Evolutionary conservation across 1,140 invertebrate species (phyloP).

Genomic region (Musca vetustissima): DNA sequence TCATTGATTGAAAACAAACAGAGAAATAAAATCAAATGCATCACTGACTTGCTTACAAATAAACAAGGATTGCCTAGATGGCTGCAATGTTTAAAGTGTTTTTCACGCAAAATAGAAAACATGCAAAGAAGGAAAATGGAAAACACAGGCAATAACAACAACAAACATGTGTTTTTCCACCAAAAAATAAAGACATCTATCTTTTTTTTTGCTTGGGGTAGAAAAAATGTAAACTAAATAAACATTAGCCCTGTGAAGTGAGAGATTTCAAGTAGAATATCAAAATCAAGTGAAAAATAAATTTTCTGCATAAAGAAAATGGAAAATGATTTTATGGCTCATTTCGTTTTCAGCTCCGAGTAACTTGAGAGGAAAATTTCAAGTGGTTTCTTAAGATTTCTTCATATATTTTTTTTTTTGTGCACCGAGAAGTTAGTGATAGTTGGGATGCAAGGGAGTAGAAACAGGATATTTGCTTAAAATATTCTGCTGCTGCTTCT

Average conservation of each 20-base stretch:
- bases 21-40: constrained; percentile 7
- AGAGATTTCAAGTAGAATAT: neutral
- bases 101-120: neutral
- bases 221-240: too few species aligned
- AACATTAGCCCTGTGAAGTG: neutral
- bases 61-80: neutral
- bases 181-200: constrained; percentile 12
- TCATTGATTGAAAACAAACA: constrained; percentile 20
- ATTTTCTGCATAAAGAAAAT: constrained; percentile 21
- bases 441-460: too few species aligned
- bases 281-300: neutral
- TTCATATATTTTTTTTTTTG: too few species aligned
- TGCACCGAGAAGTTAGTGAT: neutral
- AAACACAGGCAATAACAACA: too few species aligned
- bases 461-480: too few species aligned
- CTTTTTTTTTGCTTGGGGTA: too few species aligned
- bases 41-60: neutral
- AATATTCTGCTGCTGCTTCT: too few species aligned
- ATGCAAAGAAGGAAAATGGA: neutral
- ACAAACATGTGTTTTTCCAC: neutral
- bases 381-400: constrained; percentile 5
- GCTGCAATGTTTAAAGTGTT: neutral
- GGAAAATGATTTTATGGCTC: constrained; percentile 22
- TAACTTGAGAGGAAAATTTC: constrained; percentile 24
- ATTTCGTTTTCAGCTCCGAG: neutral